phyloP scores from a whole-genome alignment of 1,140 invertebrate genomes.

The Drosophila subpulchrella region DNA sequence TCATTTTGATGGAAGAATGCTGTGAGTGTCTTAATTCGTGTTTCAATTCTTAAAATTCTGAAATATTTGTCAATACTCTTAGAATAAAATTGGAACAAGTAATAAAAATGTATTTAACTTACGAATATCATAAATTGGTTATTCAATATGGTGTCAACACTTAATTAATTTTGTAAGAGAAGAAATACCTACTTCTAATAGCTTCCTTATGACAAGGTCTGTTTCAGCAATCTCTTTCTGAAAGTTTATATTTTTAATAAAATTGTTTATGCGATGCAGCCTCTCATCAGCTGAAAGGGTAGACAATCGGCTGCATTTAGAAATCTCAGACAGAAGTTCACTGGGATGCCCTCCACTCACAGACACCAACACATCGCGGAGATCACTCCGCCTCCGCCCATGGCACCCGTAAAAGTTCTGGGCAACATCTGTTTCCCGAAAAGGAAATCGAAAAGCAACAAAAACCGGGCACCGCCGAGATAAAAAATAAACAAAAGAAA shows the following conservation, averaged over 20 bases:
- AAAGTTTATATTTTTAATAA: constrained; percentile 6
- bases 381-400: constrained; percentile 24
- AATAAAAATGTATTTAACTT: constrained; percentile 34
- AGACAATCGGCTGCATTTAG: constrained; percentile 7
- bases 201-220: no score
- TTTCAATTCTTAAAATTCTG: constrained; percentile 49
- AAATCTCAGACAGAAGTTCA: constrained; percentile 27
- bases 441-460: constrained; percentile 65
- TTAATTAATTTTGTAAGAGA: no score
- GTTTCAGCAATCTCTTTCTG: not conserved
- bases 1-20: constrained; percentile 32
- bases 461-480: constrained; percentile 21
- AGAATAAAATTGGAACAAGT: constrained; percentile 25
- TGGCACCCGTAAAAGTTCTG: constrained; percentile 52
- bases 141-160: no score
- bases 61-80: constrained; percentile 31
- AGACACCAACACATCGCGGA: constrained; percentile 8
- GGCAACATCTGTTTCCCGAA: constrained; percentile 76
- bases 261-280: not conserved
- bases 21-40: constrained; percentile 55
- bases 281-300: constrained; percentile 17
- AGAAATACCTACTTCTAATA: no score
- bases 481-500: constrained; percentile 59
- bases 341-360: constrained; percentile 17
- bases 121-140: not conserved